A percentile compares a stretch with the other conserved stretches of the same genome.
Conservation (phyloP, 2,888 invertebrate species). For the Andrena marginata region DNA sequence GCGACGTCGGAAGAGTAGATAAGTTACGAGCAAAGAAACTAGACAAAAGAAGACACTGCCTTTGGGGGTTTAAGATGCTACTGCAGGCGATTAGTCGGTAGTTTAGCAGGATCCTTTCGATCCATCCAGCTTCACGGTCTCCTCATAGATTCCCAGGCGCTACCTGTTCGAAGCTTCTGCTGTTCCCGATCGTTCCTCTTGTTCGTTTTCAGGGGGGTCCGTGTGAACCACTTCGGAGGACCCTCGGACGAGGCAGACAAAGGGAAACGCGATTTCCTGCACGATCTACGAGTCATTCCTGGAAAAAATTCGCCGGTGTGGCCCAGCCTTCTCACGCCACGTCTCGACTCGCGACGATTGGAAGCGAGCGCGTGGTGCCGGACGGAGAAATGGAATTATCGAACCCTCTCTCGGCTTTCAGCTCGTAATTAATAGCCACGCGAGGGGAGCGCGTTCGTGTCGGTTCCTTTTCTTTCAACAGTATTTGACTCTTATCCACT, state of each 20-base stretch:
- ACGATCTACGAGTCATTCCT: conserved; percentile 62
- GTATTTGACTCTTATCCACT: neutral
- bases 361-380: conserved; percentile 24
- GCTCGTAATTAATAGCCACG: conserved; percentile 52
- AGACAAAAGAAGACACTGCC: no score
- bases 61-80: no score
- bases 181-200: neutral
- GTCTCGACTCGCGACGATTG: conserved; percentile 2
- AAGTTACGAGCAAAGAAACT: no score
- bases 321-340: conserved; percentile 43
- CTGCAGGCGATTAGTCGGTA: neutral
- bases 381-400: neutral
- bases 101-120: conserved; percentile 20
- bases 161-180: neutral
- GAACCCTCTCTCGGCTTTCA: conserved; percentile 14
- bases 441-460: conserved; percentile 6
- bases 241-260: neutral
- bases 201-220: neutral
- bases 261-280: conserved; percentile 60
- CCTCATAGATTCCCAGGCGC: no score
- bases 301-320: conserved; percentile 53
- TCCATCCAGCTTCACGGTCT: no score
- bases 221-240: neutral
- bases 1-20: no score
- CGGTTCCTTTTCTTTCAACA: neutral